Evolutionary conservation across 2,888 invertebrate genomes (phyloP).

Genomic region (Saturnia japonica): DNA sequence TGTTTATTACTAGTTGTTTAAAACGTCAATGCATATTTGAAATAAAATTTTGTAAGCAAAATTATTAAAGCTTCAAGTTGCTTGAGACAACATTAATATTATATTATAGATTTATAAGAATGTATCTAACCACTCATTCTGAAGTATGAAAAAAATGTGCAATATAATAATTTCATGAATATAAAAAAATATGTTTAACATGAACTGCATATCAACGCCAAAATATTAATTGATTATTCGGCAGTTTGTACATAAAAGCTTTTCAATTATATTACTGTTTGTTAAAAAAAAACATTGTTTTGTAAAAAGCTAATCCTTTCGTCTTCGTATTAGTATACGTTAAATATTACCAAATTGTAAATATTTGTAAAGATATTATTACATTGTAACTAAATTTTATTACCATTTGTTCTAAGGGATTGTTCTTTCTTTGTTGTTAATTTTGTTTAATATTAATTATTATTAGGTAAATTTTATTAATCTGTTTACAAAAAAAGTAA

Average conservation of each 20-base stretch:
- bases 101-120: constrained; percentile 31
- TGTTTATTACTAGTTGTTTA: not conserved
- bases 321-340: constrained; percentile 77
- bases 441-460: constrained; percentile 74
- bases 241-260: constrained; percentile 25
- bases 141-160: constrained; percentile 48
- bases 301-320: constrained; percentile 68
- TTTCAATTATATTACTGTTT: constrained; percentile 50
- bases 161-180: constrained; percentile 67
- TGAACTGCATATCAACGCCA: constrained; percentile 76
- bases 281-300: constrained; percentile 70
- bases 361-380: constrained; percentile 81
- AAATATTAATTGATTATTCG: constrained; percentile 44
- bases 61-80: constrained; percentile 50
- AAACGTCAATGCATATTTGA: not conserved
- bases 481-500: constrained; percentile 20
- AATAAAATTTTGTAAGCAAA: constrained; percentile 28
- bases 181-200: constrained; percentile 47
- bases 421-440: constrained; percentile 79
- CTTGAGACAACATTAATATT: constrained; percentile 63
- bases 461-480: constrained; percentile 24
- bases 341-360: constrained; percentile 78
- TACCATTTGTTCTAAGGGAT: constrained; percentile 79
- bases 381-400: constrained; percentile 77
- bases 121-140: constrained; percentile 43